Percentiles rank a stretch among this genome's conserved stretches.
Evolutionary conservation across 2,888 invertebrate genomes (phyloP).

Genomic region (Dorcus parallelipipedus): DNA sequence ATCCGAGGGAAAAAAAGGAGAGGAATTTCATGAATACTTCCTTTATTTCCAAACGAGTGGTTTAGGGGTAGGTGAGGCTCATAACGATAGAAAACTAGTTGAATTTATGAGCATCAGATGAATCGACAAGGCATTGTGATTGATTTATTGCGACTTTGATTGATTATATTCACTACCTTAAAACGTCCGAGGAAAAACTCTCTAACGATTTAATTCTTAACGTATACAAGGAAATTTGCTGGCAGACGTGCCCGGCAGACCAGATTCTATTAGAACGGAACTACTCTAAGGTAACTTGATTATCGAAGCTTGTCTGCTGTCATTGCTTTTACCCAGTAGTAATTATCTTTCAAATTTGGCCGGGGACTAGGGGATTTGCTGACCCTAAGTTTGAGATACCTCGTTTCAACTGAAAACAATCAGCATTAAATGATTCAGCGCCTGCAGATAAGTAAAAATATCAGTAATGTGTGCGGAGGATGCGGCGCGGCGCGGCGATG

Average conservation of each 20-base stretch:
- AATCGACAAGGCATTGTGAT: slow-evolving; percentile 39
- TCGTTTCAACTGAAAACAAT: slow-evolving; percentile 27
- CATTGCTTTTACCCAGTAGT: slow-evolving; percentile 43
- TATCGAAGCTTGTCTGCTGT: slow-evolving; percentile 43
- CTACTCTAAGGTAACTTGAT: slow-evolving; percentile 43
- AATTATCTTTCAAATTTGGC: slow-evolving; percentile 50
- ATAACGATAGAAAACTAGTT: neutral
- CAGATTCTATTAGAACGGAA: slow-evolving; percentile 34
- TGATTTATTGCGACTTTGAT: slow-evolving; percentile 49
- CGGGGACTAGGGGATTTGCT: slow-evolving; percentile 44
- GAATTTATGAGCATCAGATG: slow-evolving; percentile 43
- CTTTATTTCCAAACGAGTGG: neutral
- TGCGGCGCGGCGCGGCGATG: slow-evolving; percentile 7
- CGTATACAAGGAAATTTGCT: neutral
- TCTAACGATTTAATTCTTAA: neutral
- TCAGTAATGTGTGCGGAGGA: slow-evolving; percentile 12
- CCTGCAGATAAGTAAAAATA: slow-evolving; percentile 3
- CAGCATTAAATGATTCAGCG: slow-evolving; percentile 26
- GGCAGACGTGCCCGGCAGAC: neutral
- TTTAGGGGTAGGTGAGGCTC: neutral
- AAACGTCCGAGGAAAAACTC: neutral
- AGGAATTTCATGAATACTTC: too few species aligned
- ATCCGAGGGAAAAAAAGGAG: too few species aligned
- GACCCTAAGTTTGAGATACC: slow-evolving; percentile 28
- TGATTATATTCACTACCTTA: slow-evolving; percentile 28